phyloP scores from a whole-genome alignment of 2,888 invertebrate species.

The Myopa testacea region DNA sequence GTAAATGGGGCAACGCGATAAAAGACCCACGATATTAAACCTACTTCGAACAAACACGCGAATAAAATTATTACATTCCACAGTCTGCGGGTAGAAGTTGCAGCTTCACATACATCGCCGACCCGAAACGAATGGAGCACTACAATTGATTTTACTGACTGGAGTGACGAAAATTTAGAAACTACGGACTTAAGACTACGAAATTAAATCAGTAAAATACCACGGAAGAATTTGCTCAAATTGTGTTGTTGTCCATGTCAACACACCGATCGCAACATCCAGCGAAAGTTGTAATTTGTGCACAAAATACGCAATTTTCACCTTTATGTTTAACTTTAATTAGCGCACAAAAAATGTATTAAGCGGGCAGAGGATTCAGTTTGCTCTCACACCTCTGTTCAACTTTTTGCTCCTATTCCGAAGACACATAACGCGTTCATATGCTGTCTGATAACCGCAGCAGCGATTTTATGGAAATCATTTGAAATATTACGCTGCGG shows the following conservation, averaged over 20 bases:
- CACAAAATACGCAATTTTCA: conserved; percentile 39
- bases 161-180: conserved; percentile 29
- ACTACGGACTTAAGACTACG: conserved; percentile 43
- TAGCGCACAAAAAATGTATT: neutral
- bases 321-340: conserved; percentile 30
- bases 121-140: conserved; percentile 23
- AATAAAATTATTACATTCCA: conserved; percentile 40
- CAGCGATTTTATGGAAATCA: neutral
- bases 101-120: conserved; percentile 41
- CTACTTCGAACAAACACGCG: conserved; percentile 12
- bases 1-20: neutral
- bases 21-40: neutral
- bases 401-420: conserved; percentile 41
- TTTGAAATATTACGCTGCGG: conserved; percentile 30
- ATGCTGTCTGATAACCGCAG: conserved; percentile 5
- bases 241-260: neutral
- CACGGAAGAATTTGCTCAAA: neutral
- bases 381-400: conserved; percentile 25
- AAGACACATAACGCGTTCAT: conserved; percentile 32
- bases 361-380: conserved; percentile 41
- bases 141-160: neutral
- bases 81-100: conserved; percentile 52
- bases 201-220: neutral
- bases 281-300: neutral
- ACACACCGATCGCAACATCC: neutral